Evolutionary conservation across 2,888 invertebrate species (phyloP), one percentile per base, ranked within the genome.

Genomic region (Drosophila anceps): DNA sequence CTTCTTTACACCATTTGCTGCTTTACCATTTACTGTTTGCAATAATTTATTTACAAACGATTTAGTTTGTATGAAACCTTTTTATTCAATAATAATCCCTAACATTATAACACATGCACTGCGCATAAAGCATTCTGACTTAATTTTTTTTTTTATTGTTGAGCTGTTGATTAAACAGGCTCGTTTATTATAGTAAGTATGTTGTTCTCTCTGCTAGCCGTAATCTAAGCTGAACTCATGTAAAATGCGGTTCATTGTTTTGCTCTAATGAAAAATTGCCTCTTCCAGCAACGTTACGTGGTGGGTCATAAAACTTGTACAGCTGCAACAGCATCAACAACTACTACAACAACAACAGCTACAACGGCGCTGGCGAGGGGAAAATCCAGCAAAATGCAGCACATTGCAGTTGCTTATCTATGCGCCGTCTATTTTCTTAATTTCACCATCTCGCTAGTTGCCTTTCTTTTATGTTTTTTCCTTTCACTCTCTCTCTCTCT

Each of bases 341-440:
- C 39, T 48, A 27, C 39, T 51, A 39, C 41, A 63, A 18, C 44
- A 64, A 55, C 57, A 50, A 33, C 33, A 51, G 37, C 15, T 65
- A 46, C 46, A 29, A 12, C 43, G 20, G 12, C 20, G 27, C 4
- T 27, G 15, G 20, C 35, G 67, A 50, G 43, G 35, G 18, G 50
- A 69, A 53, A 73, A 55, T 27, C 48, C 63, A 66, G 55, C 73
- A 82, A 77, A 80, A 70, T 74, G 71, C 61, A 71, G 68, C 66
- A 77, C 76, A 82, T 73, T 84, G 88, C 85, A 88, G 72, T 88
- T 74, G 73, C 76, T 88, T 85, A 84, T 88, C 83, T 83, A 69
- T 74, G 75, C 62, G 73, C 64, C 61, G 75, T 82, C 73, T 73
- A 72, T 85, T 83, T 76, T 77, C 82, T 87, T 86, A 81, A 83